phyloP scores from a whole-genome alignment of 2,797 vertebrate genomes.

The Premnoplex brunnescens region DNA sequence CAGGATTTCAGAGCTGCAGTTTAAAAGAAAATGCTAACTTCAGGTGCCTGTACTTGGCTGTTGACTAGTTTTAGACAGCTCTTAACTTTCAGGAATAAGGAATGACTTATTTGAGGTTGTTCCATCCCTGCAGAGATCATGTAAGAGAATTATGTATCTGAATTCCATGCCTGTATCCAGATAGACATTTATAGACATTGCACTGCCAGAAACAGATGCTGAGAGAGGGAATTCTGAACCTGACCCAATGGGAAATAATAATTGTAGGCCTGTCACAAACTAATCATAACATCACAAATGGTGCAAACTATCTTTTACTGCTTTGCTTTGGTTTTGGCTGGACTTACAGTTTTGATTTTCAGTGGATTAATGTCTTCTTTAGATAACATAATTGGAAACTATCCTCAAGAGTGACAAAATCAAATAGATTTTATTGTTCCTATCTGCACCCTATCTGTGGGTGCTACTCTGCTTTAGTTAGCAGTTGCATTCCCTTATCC shows the following conservation, averaged over 20 bases:
- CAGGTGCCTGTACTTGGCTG: background rate
- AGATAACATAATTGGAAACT: background rate
- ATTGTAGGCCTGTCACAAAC: background rate
- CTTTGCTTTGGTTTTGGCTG: background rate
- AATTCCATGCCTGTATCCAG: background rate
- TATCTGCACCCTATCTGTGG: background rate
- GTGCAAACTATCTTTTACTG: background rate
- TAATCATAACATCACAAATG: background rate
- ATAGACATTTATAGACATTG: background rate
- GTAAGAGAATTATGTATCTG: background rate
- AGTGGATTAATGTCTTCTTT: background rate
- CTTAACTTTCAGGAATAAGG: background rate
- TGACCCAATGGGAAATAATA: background rate
- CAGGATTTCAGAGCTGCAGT: background rate
- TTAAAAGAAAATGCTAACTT: background rate
- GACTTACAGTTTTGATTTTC: background rate
- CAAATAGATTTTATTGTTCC: background rate
- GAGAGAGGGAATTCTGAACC: background rate
- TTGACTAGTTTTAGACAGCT: background rate
- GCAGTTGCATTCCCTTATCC: background rate
- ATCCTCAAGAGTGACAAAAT: background rate
- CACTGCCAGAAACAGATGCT: background rate
- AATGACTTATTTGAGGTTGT: accelerated
- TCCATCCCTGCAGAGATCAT: background rate
- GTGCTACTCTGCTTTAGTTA: background rate